Conservation (phyloP, 2,888 invertebrate genomes). For the Elmis aenea region DNA sequence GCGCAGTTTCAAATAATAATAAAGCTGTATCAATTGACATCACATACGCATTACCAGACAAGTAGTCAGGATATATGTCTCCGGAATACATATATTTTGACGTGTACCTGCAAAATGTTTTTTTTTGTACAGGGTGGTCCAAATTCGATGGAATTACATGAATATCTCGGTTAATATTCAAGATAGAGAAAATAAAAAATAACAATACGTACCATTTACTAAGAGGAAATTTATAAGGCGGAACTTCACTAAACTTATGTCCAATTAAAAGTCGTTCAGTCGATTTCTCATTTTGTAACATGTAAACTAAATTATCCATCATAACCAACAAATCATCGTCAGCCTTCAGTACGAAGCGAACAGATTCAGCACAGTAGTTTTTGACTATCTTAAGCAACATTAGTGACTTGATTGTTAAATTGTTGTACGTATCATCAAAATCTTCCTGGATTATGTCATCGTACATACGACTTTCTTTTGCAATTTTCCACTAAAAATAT, state of each 20-base stretch:
- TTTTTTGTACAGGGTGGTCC: too few species aligned
- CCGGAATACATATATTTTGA: constrained; percentile 73
- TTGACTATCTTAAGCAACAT: constrained; percentile 80
- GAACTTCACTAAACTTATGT: constrained; percentile 71
- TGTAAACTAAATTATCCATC: constrained; percentile 58
- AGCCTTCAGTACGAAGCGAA: constrained; percentile 71
- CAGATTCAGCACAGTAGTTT: constrained; percentile 55
- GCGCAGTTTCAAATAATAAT: constrained; percentile 63
- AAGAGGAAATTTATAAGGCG: constrained; percentile 64
- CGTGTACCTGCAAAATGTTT: too few species aligned
- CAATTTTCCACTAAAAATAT: constrained; percentile 58
- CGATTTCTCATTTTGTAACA: constrained; percentile 28
- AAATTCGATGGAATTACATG: too few species aligned
- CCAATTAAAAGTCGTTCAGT: constrained; percentile 60
- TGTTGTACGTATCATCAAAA: constrained; percentile 80
- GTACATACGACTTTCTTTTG: constrained; percentile 61
- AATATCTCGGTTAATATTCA: too few species aligned
- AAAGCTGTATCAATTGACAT: constrained; percentile 63
- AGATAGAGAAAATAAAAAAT: too few species aligned
- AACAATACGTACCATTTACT: constrained; percentile 78
- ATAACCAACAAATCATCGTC: constrained; percentile 87
- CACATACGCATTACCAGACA: constrained; percentile 76
- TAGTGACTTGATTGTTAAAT: constrained; percentile 78
- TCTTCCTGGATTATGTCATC: constrained; percentile 79
- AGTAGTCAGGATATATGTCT: constrained; percentile 69